Percentiles rank a stretch among this genome's conserved stretches.
Evolutionary conservation across 2,113 vertebrate genomes (phyloP).

Genomic region (Scomber japonicus): DNA sequence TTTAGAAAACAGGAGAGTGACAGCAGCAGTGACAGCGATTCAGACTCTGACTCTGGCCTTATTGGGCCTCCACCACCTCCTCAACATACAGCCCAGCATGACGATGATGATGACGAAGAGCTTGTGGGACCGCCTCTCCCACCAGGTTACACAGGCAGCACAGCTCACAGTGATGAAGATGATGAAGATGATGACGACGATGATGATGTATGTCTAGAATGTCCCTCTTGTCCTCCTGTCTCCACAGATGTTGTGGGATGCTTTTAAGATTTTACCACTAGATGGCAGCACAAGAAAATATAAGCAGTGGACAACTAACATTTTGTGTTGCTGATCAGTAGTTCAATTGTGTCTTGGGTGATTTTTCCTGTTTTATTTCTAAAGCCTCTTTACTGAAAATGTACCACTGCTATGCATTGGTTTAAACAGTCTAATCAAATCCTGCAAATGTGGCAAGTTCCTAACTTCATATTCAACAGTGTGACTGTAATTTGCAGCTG

Average conservation of each 20-base stretch:
- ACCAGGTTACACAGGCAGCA: conserved; percentile 83
- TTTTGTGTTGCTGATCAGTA: neutral
- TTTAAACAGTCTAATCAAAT: neutral
- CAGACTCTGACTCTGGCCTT: conserved; percentile 74
- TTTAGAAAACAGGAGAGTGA: conserved; percentile 69
- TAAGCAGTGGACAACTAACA: neutral
- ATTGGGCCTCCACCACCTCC: conserved; percentile 86
- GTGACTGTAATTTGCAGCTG: conserved; percentile 4
- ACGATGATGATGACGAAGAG: conserved; percentile 69
- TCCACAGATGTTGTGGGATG: neutral
- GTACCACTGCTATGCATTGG: neutral
- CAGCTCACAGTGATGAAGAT: conserved; percentile 77
- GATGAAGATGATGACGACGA: conserved; percentile 84
- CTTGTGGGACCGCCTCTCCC: conserved; percentile 87
- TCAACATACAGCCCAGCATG: conserved; percentile 62
- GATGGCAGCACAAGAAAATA: conserved; percentile 74
- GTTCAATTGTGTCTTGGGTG: neutral
- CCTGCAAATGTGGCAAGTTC: conserved; percentile 2
- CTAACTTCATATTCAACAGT: neutral
- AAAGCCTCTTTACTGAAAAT: neutral
- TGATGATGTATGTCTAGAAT: conserved; percentile 87
- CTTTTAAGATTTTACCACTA: conserved; percentile 59
- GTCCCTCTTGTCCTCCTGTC: neutral
- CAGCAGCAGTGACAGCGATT: conserved; percentile 67
- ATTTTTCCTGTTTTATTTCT: too few relatives aligned